phyloP scores from a whole-genome alignment of 1,140 invertebrate species.

The Grapholita molesta region DNA sequence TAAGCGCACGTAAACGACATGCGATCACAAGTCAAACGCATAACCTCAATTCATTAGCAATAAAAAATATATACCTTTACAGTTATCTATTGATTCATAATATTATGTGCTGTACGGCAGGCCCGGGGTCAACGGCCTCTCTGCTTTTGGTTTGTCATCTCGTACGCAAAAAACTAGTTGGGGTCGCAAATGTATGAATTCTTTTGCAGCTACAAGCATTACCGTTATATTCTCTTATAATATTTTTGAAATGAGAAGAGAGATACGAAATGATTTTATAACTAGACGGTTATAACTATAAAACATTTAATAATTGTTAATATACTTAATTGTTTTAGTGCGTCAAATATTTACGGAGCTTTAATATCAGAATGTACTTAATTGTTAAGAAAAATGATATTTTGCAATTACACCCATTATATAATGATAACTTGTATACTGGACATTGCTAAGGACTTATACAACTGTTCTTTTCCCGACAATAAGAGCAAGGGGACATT shows the following conservation, averaged over 20 bases:
- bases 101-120: slow-evolving; percentile 50
- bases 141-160: slow-evolving; percentile 49
- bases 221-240: slow-evolving; percentile 8
- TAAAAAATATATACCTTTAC: slow-evolving; percentile 64
- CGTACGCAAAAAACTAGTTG: slow-evolving; percentile 14
- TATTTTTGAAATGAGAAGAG: neutral
- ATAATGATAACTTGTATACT: too few relatives aligned
- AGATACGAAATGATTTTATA: neutral
- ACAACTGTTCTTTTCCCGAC: too few relatives aligned
- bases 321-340: too few relatives aligned
- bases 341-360: too few relatives aligned
- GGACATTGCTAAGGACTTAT: too few relatives aligned
- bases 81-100: slow-evolving; percentile 71
- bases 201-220: neutral
- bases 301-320: neutral
- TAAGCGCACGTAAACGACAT: slow-evolving; percentile 22
- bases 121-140: slow-evolving; percentile 56
- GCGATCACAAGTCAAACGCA: slow-evolving; percentile 60
- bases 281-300: neutral
- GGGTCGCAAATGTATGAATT: slow-evolving; percentile 5
- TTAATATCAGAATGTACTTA: too few relatives aligned
- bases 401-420: too few relatives aligned
- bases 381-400: too few relatives aligned
- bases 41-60: slow-evolving; percentile 53
- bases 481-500: too few relatives aligned